Evolutionary conservation across 2,113 vertebrate species (phyloP).

Genomic region (Misgurnus mizolepis): DNA sequence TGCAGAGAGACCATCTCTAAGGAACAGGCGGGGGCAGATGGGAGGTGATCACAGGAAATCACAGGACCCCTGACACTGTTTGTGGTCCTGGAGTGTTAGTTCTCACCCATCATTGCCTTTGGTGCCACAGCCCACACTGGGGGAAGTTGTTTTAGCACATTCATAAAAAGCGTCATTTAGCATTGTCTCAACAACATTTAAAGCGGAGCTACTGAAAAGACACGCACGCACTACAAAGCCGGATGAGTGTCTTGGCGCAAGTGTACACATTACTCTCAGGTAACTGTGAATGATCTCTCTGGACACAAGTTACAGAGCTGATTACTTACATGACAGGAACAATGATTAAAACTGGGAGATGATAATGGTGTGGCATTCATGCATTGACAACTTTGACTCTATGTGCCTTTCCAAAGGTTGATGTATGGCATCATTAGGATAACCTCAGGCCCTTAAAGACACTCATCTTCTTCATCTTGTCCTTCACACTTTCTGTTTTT

Average conservation of each 20-base stretch:
- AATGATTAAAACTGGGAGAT: slow-evolving; percentile 79
- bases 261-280: slow-evolving; percentile 53
- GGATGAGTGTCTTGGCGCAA: slow-evolving; percentile 36
- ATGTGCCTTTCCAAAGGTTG: slow-evolving; percentile 77
- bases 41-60: slow-evolving; percentile 60
- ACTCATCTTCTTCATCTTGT: slow-evolving; percentile 77
- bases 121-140: slow-evolving; percentile 42
- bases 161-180: slow-evolving; percentile 76
- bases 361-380: slow-evolving; percentile 80
- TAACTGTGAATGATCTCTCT: slow-evolving; percentile 60
- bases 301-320: slow-evolving; percentile 78
- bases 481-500: slow-evolving; percentile 74
- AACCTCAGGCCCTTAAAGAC: slow-evolving; percentile 78
- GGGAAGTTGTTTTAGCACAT: slow-evolving; percentile 67
- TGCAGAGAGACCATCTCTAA: slow-evolving; percentile 47
- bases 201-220: slow-evolving; percentile 69
- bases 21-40: slow-evolving; percentile 28
- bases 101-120: slow-evolving; percentile 38
- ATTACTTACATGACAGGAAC: slow-evolving; percentile 77
- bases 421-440: slow-evolving; percentile 81
- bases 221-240: slow-evolving; percentile 70
- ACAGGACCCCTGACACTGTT: slow-evolving; percentile 44
- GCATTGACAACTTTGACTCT: slow-evolving; percentile 79
- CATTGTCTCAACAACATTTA: slow-evolving; percentile 75
- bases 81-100: slow-evolving; percentile 51